These are phyloP conservation scores for Sebastes oblongus DNA, from an alignment of 2,797 vertebrate species.

Conservation along the genomic window DNA sequence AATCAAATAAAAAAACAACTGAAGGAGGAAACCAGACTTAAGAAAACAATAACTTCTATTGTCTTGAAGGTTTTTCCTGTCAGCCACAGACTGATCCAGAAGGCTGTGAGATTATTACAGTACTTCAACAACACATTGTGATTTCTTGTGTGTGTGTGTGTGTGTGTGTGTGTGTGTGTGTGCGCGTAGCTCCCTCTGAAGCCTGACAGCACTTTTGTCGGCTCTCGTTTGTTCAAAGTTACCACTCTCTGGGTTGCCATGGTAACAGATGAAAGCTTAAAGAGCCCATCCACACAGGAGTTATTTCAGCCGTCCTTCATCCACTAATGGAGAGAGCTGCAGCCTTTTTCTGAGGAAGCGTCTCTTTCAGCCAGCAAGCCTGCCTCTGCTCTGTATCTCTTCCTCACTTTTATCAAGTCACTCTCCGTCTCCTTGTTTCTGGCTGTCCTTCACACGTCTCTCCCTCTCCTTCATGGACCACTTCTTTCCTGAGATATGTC, in stretches of 20 bases:
- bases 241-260: constrained; percentile 47
- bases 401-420: not conserved
- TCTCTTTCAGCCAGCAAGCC: not conserved
- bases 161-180: no score
- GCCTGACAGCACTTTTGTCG: constrained; percentile 19
- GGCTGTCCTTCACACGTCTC: constrained; percentile 6
- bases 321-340: constrained; percentile 45
- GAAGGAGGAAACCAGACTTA: not conserved
- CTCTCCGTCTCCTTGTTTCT: not conserved
- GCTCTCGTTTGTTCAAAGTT: constrained; percentile 37
- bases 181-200: not conserved
- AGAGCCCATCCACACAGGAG: constrained; percentile 44
- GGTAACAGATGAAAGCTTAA: constrained; percentile 43
- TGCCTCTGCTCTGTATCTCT: not conserved
- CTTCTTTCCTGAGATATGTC: not conserved
- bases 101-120: not conserved
- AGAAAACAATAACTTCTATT: not conserved
- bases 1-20: no score
- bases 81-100: not conserved
- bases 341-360: not conserved
- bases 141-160: not conserved
- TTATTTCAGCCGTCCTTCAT: constrained; percentile 45
- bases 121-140: not conserved
- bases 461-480: not conserved
- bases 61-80: not conserved